phyloP scores from a whole-genome alignment of 1,140 invertebrate genomes.

The Saccostrea cuccullata region DNA sequence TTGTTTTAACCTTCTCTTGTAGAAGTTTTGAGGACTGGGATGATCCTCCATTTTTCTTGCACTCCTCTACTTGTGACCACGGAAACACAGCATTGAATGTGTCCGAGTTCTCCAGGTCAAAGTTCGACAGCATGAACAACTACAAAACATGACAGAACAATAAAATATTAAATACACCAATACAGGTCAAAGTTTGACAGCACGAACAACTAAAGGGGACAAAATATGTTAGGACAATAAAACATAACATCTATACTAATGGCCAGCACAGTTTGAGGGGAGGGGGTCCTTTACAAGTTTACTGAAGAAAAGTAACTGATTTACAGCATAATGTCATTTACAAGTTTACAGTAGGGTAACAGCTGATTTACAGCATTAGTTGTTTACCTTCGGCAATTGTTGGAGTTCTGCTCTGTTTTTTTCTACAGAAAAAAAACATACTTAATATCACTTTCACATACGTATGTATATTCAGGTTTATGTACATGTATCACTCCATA shows the following conservation, averaged over 20 bases:
- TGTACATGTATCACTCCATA: no score
- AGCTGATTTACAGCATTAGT: neutral
- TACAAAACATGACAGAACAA: conserved; percentile 66
- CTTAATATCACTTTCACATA: neutral
- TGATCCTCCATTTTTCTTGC: conserved; percentile 57
- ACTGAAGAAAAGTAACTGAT: no score
- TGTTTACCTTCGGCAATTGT: conserved; percentile 85
- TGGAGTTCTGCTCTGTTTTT: conserved; percentile 80
- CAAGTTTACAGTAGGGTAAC: neutral
- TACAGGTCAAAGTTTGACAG: no score
- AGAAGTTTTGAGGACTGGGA: conserved; percentile 80
- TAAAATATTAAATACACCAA: no score
- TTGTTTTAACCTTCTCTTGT: conserved; percentile 82
- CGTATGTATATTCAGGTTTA: neutral
- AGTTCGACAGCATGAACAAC: conserved; percentile 91
- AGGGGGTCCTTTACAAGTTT: no score
- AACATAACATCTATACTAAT: conserved; percentile 10
- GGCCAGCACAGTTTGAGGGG: no score
- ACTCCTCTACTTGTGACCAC: conserved; percentile 76
- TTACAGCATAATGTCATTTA: no score
- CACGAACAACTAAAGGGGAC: no score
- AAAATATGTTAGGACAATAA: conserved; percentile 45
- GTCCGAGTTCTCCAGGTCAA: conserved; percentile 89
- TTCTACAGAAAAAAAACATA: conserved; percentile 66
- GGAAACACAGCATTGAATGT: conserved; percentile 94